phyloP scores from a whole-genome alignment of 2,888 invertebrate species.

The Prenolepis imparis region DNA sequence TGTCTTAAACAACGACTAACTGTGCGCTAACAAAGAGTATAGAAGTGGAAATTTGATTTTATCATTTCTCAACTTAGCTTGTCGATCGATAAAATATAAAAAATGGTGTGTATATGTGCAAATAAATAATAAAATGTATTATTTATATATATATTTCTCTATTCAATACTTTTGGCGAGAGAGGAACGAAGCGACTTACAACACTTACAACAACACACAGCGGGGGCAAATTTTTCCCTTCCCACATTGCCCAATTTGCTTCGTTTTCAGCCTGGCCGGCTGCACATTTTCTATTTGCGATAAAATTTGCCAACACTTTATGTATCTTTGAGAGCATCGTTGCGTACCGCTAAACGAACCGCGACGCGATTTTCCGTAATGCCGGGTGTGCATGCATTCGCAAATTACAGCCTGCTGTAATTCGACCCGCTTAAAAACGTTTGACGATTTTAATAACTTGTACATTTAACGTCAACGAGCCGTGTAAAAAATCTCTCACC shows the following conservation, averaged over 20 bases:
- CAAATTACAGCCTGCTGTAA: not conserved
- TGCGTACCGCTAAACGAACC: conserved; percentile 32
- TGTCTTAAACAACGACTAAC: not conserved
- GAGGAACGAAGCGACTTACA: not conserved
- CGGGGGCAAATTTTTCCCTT: not conserved
- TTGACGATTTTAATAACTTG: conserved; percentile 13
- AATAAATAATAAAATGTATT: not conserved
- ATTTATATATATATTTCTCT: not conserved
- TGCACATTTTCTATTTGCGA: conserved; percentile 35
- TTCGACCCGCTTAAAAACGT: conserved; percentile 20
- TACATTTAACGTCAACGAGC: conserved; percentile 4
- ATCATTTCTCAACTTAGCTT: not conserved
- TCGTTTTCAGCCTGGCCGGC: not conserved
- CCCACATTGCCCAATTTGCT: not conserved
- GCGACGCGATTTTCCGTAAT: conserved; percentile 26
- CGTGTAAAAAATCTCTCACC: not conserved
- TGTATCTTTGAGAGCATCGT: conserved; percentile 34
- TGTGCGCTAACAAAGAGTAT: not conserved
- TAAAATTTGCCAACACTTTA: conserved; percentile 38
- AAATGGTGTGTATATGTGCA: not conserved
- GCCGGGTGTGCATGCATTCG: not conserved
- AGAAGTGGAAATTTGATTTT: not conserved
- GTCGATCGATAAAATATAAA: not conserved
- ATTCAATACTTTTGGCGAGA: not conserved
- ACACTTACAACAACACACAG: not conserved